phyloP scores from a whole-genome alignment of 2,797 vertebrate species.

The Artibeus jamaicensis region DNA sequence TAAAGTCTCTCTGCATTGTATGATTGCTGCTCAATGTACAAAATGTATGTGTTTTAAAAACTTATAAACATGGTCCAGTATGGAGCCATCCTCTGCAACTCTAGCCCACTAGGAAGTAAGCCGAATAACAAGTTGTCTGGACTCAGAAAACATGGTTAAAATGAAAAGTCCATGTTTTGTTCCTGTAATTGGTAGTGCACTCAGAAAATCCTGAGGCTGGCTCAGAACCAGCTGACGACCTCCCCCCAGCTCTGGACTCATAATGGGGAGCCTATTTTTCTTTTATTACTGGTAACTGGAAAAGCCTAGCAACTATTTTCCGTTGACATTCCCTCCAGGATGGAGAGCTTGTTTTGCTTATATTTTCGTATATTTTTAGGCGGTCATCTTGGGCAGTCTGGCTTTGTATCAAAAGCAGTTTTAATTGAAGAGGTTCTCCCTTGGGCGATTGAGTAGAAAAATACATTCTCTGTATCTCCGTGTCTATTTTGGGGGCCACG shows the following conservation, averaged over 20 bases:
- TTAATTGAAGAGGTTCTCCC: conserved; percentile 70
- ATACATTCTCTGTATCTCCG: conserved; percentile 65
- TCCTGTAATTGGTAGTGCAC: conserved; percentile 67
- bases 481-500: conserved; percentile 54
- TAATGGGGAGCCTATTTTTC: conserved; percentile 72
- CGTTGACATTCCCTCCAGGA: conserved; percentile 69
- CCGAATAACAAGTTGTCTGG: conserved; percentile 68
- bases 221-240: conserved; percentile 57
- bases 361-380: conserved; percentile 72
- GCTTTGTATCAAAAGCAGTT: conserved; percentile 77
- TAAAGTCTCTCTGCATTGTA: background rate
- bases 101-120: conserved; percentile 32
- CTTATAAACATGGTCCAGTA: conserved; percentile 32
- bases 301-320: conserved; percentile 69
- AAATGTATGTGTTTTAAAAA: background rate
- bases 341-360: conserved; percentile 65
- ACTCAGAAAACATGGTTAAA: conserved; percentile 53
- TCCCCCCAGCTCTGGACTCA: conserved; percentile 63
- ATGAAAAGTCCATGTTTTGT: conserved; percentile 71
- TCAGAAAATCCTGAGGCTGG: conserved; percentile 68
- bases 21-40: background rate
- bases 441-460: conserved; percentile 71
- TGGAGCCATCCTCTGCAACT: conserved; percentile 44
- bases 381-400: conserved; percentile 72
- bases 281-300: conserved; percentile 71